phyloP scores from a whole-genome alignment of 2,888 invertebrate genomes.

The Agrotis ipsilon region DNA sequence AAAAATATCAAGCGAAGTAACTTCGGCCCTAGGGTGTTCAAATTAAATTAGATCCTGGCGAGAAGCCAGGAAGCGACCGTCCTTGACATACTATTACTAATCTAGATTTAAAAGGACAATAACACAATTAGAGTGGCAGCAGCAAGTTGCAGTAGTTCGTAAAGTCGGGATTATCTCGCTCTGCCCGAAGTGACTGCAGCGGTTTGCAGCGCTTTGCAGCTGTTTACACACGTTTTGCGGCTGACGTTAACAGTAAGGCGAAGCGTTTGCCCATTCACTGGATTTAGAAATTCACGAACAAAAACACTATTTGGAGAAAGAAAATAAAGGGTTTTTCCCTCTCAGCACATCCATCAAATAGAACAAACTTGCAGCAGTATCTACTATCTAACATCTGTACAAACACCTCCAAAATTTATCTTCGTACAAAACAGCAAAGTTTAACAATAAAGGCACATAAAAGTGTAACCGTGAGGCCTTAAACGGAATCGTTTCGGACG shows the following conservation, averaged over 20 bases:
- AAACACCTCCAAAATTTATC: slow-evolving; percentile 37
- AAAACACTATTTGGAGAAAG: neutral
- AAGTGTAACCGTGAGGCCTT: slow-evolving; percentile 48
- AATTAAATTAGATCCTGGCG: slow-evolving; percentile 83
- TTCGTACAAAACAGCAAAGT: slow-evolving; percentile 54
- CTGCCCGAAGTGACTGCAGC: neutral
- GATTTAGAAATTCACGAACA: neutral
- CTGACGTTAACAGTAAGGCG: neutral
- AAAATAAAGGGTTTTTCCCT: too few species aligned
- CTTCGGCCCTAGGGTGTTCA: slow-evolving; percentile 72
- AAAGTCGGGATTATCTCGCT: neutral
- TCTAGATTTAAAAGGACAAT: slow-evolving; percentile 69
- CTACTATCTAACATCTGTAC: slow-evolving; percentile 13
- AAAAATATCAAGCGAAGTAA: slow-evolving; percentile 73
- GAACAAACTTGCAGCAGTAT: neutral
- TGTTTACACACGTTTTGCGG: slow-evolving; percentile 13
- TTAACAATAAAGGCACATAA: slow-evolving; percentile 62
- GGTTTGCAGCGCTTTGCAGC: too few species aligned
- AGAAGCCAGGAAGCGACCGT: slow-evolving; percentile 70
- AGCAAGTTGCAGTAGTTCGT: slow-evolving; percentile 15
- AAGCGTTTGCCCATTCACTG: neutral
- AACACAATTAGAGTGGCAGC: slow-evolving; percentile 48
- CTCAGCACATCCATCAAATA: neutral
- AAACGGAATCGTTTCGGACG: slow-evolving; percentile 55
- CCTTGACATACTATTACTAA: slow-evolving; percentile 69